Conservation (phyloP, 2,888 invertebrate species). For the Phalera bucephala region DNA sequence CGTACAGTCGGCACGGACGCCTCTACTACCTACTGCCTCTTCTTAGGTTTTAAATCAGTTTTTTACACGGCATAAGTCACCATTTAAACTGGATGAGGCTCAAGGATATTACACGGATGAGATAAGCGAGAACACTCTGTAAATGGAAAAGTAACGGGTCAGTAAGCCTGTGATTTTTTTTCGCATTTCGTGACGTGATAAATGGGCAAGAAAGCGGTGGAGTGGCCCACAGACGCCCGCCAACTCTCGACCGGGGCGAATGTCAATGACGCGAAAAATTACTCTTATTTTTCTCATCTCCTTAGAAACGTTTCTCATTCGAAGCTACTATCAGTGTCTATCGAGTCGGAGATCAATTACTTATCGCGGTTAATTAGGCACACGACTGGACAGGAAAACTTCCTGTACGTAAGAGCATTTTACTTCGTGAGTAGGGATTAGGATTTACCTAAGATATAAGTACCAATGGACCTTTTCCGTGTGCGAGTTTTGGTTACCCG, state of each 20-base stretch:
- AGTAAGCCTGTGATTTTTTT: slow-evolving; percentile 64
- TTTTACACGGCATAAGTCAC: too few relatives aligned
- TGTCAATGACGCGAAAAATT: slow-evolving; percentile 72
- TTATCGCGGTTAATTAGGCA: background rate
- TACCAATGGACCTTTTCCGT: too few relatives aligned
- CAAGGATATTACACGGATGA: slow-evolving; percentile 60
- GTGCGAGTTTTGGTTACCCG: too few relatives aligned
- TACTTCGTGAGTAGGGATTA: too few relatives aligned
- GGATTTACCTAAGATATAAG: too few relatives aligned
- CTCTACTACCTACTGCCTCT: too few relatives aligned
- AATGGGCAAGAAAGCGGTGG: slow-evolving; percentile 54
- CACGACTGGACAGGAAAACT: too few relatives aligned
- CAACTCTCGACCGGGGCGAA: slow-evolving; percentile 52
- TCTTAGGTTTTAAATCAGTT: too few relatives aligned
- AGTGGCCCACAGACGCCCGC: slow-evolving; percentile 24
- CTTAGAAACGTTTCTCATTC: slow-evolving; percentile 42
- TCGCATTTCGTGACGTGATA: slow-evolving; percentile 69
- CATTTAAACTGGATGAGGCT: slow-evolving; percentile 31
- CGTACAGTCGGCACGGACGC: too few relatives aligned
- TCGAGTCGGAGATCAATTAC: slow-evolving; percentile 7
- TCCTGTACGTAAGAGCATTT: too few relatives aligned
- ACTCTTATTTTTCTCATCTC: slow-evolving; percentile 59
- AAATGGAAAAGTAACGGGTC: slow-evolving; percentile 76
- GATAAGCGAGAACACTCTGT: slow-evolving; percentile 63
- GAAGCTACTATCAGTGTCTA: slow-evolving; percentile 19